phyloP scores from a whole-genome alignment of 2,797 vertebrate genomes.

The Tinamus major region DNA sequence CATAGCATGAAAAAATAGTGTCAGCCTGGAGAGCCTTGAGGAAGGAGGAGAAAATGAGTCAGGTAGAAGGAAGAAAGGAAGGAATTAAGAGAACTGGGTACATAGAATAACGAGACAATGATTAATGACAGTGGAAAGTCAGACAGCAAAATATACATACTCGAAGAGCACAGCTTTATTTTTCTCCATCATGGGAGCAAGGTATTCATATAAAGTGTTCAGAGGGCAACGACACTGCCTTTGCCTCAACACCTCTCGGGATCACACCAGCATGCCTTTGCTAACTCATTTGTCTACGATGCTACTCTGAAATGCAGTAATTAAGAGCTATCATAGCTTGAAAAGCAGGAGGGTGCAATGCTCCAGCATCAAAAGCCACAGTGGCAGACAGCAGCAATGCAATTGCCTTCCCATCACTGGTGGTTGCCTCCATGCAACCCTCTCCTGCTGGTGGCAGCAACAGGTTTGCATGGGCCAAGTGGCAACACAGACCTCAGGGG shows the following conservation, averaged over 20 bases:
- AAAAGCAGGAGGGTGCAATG: not conserved
- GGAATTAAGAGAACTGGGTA: not conserved
- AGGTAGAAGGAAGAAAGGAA: not conserved
- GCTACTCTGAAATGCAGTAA: not conserved
- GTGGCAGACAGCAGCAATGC: not conserved
- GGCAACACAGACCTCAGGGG: not conserved
- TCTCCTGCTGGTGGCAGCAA: not conserved
- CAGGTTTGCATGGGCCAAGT: not conserved
- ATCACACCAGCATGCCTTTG: not conserved
- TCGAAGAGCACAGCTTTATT: not conserved
- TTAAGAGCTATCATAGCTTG: not conserved
- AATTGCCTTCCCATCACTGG: not conserved
- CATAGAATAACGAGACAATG: not conserved
- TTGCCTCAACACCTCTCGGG: accelerated
- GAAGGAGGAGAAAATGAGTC: not conserved
- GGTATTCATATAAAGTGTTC: not conserved
- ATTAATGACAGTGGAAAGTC: not conserved
- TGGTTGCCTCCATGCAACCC: accelerated
- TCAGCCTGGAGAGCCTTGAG: not conserved
- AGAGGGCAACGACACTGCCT: too few relatives aligned
- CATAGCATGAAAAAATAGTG: not conserved
- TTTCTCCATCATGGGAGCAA: not conserved
- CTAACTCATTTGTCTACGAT: not conserved
- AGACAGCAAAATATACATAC: not conserved
- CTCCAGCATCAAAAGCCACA: not conserved